Evolutionary conservation across 2,888 invertebrate genomes (phyloP).

Genomic region (Idaea dimidiata): DNA sequence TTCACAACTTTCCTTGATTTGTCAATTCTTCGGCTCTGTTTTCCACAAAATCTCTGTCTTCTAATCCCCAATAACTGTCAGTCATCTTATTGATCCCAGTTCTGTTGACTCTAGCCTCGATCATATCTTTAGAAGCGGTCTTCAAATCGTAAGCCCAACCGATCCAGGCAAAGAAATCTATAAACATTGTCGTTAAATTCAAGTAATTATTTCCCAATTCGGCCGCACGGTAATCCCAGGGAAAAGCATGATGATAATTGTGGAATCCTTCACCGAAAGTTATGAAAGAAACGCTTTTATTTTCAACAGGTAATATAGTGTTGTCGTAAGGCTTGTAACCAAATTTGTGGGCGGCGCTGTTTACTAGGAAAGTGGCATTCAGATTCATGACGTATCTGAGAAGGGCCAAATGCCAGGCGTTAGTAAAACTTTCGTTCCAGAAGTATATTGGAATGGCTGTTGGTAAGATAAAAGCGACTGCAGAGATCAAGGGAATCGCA

Average conservation of each 20-base stretch:
- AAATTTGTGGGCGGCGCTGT: slow-evolving; percentile 81
- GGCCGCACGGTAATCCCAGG: slow-evolving; percentile 44
- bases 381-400: slow-evolving; percentile 14
- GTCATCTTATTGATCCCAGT: slow-evolving; percentile 46
- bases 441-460: slow-evolving; percentile 20
- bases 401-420: slow-evolving; percentile 25
- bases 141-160: slow-evolving; percentile 58
- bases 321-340: slow-evolving; percentile 68
- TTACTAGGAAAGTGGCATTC: slow-evolving; percentile 75
- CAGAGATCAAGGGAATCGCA: slow-evolving; percentile 11
- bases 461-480: slow-evolving; percentile 20
- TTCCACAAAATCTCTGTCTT: slow-evolving; percentile 21
- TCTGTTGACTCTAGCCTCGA: slow-evolving; percentile 34
- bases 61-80: slow-evolving; percentile 31
- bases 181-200: slow-evolving; percentile 43
- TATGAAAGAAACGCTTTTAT: slow-evolving; percentile 20
- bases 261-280: slow-evolving; percentile 49
- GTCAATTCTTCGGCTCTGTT: slow-evolving; percentile 1
- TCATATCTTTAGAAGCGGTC: slow-evolving; percentile 35
- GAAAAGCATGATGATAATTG: slow-evolving; percentile 50
- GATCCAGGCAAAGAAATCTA: slow-evolving; percentile 50
- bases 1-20: too few relatives aligned
- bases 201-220: slow-evolving; percentile 39
- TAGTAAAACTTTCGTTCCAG: slow-evolving; percentile 21
- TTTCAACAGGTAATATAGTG: slow-evolving; percentile 36